These are phyloP conservation scores for Sialia sialis DNA, from an alignment of 2,113 vertebrate species.

Conservation along the genomic window DNA sequence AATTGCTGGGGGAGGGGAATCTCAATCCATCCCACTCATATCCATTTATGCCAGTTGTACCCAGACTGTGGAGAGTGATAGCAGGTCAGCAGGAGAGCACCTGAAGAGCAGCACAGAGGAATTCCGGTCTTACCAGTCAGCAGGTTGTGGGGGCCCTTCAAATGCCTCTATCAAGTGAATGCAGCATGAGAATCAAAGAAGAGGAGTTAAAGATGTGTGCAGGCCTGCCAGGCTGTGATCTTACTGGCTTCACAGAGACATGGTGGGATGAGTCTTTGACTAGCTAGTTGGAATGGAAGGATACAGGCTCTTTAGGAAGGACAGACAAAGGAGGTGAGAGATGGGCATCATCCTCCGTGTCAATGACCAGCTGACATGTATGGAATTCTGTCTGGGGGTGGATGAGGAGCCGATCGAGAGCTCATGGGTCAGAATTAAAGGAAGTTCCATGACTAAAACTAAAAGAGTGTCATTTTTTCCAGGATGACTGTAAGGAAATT, in stretches of 20 bases:
- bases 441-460: background rate
- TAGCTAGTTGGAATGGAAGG: background rate
- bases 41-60: background rate
- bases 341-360: background rate
- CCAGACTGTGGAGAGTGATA: background rate
- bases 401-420: fast-evolving
- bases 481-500: background rate
- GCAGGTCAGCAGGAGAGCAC: background rate
- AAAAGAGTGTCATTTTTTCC: background rate
- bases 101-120: background rate
- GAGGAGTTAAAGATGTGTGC: fast-evolving
- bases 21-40: background rate
- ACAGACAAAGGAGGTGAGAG: background rate
- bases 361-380: background rate
- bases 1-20: background rate
- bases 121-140: background rate
- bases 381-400: background rate
- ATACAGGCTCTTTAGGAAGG: background rate
- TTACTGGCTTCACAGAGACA: background rate
- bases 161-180: background rate
- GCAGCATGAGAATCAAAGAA: background rate
- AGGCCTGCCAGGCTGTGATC: background rate
- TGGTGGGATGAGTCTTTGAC: background rate
- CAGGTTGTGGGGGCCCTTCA: background rate
- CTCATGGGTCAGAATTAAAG: background rate